A percentile compares a stretch with the other conserved stretches of the same genome.
Evolutionary conservation across 2,888 invertebrate species (phyloP).

Genomic region (Hirtodrosophila duncani): DNA sequence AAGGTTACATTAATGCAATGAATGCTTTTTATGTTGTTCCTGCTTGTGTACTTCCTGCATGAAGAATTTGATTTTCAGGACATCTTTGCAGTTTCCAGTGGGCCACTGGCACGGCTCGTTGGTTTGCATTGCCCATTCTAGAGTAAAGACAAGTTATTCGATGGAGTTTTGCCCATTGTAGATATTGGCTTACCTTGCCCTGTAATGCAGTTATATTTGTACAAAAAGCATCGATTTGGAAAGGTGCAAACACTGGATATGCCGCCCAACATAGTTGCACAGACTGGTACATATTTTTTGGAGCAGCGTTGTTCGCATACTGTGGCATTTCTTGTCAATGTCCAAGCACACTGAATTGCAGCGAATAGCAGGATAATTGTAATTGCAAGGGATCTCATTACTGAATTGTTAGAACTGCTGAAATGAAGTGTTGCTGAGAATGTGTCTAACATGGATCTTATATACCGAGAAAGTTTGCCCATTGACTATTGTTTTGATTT

Average conservation of each 20-base stretch:
- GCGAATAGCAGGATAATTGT: neutral
- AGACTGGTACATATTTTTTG: constrained; percentile 4
- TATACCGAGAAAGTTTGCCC: constrained; percentile 20
- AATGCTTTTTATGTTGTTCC: no score
- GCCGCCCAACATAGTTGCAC: constrained; percentile 2
- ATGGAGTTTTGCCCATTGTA: no score
- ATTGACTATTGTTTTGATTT: no score
- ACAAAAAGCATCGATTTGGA: constrained; percentile 17
- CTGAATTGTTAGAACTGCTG: neutral
- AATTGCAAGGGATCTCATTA: constrained; percentile 21
- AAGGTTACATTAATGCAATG: no score
- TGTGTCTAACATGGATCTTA: constrained; percentile 1
- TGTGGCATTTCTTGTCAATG: no score
- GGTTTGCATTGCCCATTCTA: neutral
- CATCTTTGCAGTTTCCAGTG: neutral
- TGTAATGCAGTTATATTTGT: neutral
- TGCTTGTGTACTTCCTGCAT: no score
- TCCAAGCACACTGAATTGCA: neutral
- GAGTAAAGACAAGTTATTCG: neutral
- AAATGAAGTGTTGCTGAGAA: neutral
- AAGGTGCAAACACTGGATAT: constrained; percentile 20
- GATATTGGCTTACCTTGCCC: neutral
- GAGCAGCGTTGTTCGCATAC: neutral
- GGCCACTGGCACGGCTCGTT: constrained; percentile 6
- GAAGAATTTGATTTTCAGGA: neutral